Evolutionary conservation across 2,888 invertebrate genomes (phyloP).

Genomic region (Andricus quercusramuli): DNA sequence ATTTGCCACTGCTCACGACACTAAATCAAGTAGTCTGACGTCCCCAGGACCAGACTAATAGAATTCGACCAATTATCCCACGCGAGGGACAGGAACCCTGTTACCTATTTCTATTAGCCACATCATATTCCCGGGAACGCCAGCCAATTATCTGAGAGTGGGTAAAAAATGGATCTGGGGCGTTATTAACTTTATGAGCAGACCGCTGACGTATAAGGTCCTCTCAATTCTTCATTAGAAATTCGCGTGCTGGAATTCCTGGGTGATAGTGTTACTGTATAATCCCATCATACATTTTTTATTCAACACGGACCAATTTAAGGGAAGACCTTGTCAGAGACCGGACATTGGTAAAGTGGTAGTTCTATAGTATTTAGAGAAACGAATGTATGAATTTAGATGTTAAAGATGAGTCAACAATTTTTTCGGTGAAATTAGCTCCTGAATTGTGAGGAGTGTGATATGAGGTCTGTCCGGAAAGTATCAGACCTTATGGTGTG

Average conservation of each 20-base stretch:
- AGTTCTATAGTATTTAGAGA: not conserved
- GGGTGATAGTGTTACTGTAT: not conserved
- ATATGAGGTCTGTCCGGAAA: not conserved
- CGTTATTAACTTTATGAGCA: conserved; percentile 38
- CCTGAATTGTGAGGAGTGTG: conserved; percentile 14
- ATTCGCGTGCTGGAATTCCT: conserved; percentile 33
- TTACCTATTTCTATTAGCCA: conserved; percentile 55
- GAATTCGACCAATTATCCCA: conserved; percentile 70
- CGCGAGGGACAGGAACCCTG: conserved; percentile 51
- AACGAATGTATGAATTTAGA: conserved; percentile 15
- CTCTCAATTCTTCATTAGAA: conserved; percentile 19
- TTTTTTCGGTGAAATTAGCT: conserved; percentile 23
- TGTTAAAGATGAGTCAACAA: conserved; percentile 23
- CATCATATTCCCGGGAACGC: conserved; percentile 40
- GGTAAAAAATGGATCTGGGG: conserved; percentile 39
- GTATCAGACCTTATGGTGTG: too few species aligned
- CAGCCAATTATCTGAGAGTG: conserved; percentile 38
- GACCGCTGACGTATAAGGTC: conserved; percentile 13
- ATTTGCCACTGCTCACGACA: conserved; percentile 63
- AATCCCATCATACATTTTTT: conserved; percentile 23
- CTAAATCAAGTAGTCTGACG: conserved; percentile 61
- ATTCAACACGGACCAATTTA: not conserved
- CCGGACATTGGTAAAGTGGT: conserved; percentile 12
- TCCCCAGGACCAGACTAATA: conserved; percentile 64
- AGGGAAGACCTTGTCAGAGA: conserved; percentile 13